phyloP scores from a whole-genome alignment of 2,113 vertebrate genomes.

The Heterotis niloticus region DNA sequence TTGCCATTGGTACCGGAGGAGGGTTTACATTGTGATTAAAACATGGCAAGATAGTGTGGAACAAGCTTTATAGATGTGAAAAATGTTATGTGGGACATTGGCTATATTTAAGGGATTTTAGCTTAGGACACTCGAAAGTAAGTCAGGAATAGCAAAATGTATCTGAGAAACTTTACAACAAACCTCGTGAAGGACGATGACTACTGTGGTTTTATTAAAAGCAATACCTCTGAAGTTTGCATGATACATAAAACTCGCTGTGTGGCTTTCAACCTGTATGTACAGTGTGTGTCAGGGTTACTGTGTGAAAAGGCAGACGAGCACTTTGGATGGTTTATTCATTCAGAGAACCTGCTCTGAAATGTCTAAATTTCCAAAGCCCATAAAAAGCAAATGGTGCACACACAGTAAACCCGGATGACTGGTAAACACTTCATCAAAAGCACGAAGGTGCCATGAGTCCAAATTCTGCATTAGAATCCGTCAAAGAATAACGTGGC shows the following conservation, averaged over 20 bases:
- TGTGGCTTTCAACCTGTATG: not conserved
- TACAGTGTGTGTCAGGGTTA: not conserved
- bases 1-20: not conserved
- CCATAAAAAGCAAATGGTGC: conserved; percentile 27
- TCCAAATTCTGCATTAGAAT: conserved; percentile 19
- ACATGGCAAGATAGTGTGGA: not conserved
- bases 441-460: conserved; percentile 43
- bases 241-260: not conserved
- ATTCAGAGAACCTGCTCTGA: conserved; percentile 70
- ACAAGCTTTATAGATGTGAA: not conserved
- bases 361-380: conserved; percentile 24
- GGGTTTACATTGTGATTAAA: not conserved
- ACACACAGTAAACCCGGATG: not conserved
- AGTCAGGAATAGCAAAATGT: not conserved
- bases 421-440: conserved; percentile 35
- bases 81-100: not conserved
- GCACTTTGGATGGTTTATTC: conserved; percentile 1
- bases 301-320: conserved; percentile 17
- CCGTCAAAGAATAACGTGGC: not conserved
- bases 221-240: not conserved
- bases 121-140: not conserved
- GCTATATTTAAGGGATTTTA: conserved; percentile 4
- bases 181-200: not conserved
- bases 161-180: conserved; percentile 2
- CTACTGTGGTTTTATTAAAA: not conserved